Evolutionary conservation across 1,140 invertebrate species (phyloP).

Genomic region (Drosophila lacertosa): DNA sequence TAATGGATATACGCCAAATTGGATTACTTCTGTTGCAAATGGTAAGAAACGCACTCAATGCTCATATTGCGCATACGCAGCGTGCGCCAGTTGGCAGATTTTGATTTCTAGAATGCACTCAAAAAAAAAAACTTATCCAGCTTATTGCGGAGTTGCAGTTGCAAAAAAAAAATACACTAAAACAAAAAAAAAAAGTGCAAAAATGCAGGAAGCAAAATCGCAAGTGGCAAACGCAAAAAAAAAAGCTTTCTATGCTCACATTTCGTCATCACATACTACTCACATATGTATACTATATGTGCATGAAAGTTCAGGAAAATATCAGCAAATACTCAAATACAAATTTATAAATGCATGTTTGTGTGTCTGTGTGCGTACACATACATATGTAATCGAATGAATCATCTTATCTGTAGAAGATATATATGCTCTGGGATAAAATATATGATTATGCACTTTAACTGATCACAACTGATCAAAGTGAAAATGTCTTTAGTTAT

Average conservation of each 20-base stretch:
- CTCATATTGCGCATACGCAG: slow-evolving; percentile 73
- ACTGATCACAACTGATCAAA: too few species aligned
- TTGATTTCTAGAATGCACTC: slow-evolving; percentile 17
- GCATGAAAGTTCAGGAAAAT: slow-evolving; percentile 58
- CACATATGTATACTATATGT: slow-evolving; percentile 29
- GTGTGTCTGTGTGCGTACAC: too few species aligned
- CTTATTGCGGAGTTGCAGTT: slow-evolving; percentile 46
- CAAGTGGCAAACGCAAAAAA: slow-evolving; percentile 40
- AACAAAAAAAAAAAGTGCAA: slow-evolving; percentile 11
- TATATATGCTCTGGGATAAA: neutral
- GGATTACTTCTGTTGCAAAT: slow-evolving; percentile 72
- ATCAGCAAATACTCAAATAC: slow-evolving; percentile 20
- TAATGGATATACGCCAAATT: slow-evolving; percentile 74
- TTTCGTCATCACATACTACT: slow-evolving; percentile 57
- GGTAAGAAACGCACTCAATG: slow-evolving; percentile 45
- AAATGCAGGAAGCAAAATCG: slow-evolving; percentile 65
- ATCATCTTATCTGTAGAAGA: slow-evolving; percentile 14
- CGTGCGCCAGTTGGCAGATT: slow-evolving; percentile 9
- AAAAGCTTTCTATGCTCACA: slow-evolving; percentile 63
- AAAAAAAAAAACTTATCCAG: slow-evolving; percentile 3
- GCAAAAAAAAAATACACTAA: slow-evolving; percentile 6
- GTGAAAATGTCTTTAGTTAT: neutral
- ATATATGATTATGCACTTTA: too few species aligned
- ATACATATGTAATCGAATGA: slow-evolving; percentile 9
- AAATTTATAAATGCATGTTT: neutral